phyloP scores from a whole-genome alignment of 2,797 vertebrate genomes.

The Sebastes cheni region DNA sequence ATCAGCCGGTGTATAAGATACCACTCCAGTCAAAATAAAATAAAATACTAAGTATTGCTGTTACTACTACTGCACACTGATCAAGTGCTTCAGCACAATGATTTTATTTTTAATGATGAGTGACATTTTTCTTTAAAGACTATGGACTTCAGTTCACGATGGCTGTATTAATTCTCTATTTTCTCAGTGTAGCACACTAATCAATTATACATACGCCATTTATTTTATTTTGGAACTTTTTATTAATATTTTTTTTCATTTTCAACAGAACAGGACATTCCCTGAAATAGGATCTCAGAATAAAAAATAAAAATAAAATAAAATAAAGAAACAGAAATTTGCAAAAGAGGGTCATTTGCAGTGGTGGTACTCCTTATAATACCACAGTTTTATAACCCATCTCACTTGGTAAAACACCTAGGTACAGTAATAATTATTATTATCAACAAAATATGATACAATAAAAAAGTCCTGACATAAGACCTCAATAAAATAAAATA shows the following conservation, averaged over 20 bases:
- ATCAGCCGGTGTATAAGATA: not conserved
- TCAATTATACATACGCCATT: not conserved
- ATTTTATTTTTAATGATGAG: not conserved
- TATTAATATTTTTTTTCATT: too few relatives aligned
- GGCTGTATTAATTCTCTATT: not conserved
- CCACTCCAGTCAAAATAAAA: not conserved
- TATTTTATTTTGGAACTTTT: too few relatives aligned
- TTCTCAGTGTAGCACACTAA: not conserved
- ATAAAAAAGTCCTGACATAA: too few relatives aligned
- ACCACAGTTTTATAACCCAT: too few relatives aligned
- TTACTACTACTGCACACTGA: not conserved
- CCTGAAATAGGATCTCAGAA: not conserved
- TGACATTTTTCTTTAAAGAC: not conserved
- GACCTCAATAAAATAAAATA: too few relatives aligned
- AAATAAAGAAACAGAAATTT: not conserved
- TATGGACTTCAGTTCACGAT: not conserved
- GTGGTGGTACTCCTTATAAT: too few relatives aligned
- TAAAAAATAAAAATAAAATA: not conserved
- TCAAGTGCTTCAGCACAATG: too few relatives aligned
- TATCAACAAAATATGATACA: too few relatives aligned
- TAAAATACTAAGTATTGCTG: not conserved
- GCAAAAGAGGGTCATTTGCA: not conserved
- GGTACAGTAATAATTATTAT: too few relatives aligned
- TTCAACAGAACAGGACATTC: not conserved
- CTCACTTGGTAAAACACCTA: too few relatives aligned